phyloP scores from a whole-genome alignment of 2,797 vertebrate species.

The Acrossocheilus fasciatus region DNA sequence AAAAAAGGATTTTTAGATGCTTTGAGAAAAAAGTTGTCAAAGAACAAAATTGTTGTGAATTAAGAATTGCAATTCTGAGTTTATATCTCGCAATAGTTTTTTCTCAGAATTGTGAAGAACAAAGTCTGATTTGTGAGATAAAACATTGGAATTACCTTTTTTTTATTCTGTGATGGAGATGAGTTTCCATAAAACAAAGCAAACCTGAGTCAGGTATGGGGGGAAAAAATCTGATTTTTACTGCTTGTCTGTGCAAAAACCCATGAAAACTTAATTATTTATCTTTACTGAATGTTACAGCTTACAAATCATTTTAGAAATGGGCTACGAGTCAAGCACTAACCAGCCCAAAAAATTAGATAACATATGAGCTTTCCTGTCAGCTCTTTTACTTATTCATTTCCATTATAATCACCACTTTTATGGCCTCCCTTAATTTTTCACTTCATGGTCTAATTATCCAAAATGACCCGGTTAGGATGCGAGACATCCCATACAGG shows the following conservation, averaged over 20 bases:
- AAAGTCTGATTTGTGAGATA: too few species aligned
- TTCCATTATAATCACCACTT: conserved; percentile 37
- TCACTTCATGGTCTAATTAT: conserved; percentile 47
- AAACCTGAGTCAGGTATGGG: background rate
- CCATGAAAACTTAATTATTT: background rate
- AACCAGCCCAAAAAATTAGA: background rate
- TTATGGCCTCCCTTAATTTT: conserved; percentile 50
- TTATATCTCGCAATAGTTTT: background rate
- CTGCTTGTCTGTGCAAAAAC: background rate
- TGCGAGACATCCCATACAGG: conserved; percentile 20
- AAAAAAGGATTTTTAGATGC: too few species aligned
- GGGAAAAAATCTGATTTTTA: background rate
- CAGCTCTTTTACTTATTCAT: conserved; percentile 22
- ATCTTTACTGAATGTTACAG: background rate
- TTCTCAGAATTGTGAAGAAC: background rate
- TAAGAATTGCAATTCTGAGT: too few species aligned
- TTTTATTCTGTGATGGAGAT: background rate
- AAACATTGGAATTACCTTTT: background rate
- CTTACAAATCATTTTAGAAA: background rate
- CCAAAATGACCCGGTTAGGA: conserved; percentile 46
- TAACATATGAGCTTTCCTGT: conserved; percentile 1
- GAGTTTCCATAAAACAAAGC: too few species aligned
- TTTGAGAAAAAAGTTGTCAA: too few species aligned
- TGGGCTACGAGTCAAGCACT: background rate
- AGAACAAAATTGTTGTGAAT: too few species aligned